Conservation (phyloP, 2,797 vertebrate species). For the Phyllotis vaccarum region DNA sequence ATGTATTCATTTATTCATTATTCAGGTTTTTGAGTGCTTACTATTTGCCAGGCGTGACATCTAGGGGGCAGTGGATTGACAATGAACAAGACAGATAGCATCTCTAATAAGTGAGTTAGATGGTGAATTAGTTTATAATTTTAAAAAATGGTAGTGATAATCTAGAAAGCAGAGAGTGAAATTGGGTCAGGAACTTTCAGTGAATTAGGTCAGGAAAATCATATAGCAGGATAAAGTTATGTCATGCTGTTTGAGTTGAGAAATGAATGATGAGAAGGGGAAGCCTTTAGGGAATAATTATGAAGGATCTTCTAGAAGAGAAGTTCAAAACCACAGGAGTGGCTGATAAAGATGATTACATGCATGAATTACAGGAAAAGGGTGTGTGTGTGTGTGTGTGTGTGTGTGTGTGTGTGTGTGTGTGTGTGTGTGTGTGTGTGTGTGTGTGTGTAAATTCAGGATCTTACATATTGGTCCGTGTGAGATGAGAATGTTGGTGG, state of each 20-base stretch:
- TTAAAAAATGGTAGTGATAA: conserved; percentile 1
- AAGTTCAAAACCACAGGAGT: background rate
- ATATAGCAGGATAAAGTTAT: background rate
- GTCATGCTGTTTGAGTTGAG: background rate
- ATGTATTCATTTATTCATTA: conserved; percentile 64
- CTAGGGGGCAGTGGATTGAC: background rate
- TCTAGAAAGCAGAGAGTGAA: background rate
- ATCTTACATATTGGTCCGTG: background rate
- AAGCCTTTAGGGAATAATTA: background rate
- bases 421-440: background rate
- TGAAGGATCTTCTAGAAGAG: conserved; percentile 34
- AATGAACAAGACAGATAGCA: background rate
- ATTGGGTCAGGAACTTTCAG: background rate
- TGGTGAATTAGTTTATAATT: conserved; percentile 23
- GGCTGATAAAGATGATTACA: background rate
- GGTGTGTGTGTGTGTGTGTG: background rate
- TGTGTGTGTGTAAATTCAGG: no score
- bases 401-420: background rate
- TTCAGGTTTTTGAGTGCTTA: conserved; percentile 56
- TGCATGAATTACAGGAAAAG: background rate
- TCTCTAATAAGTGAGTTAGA: background rate
- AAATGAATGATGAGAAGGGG: background rate
- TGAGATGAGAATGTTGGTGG: conserved; percentile 16
- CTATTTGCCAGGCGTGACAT: conserved; percentile 50
- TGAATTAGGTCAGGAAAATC: conserved; percentile 1